Conservation (phyloP, 2,888 invertebrate genomes). For the Pinctada fucata region DNA sequence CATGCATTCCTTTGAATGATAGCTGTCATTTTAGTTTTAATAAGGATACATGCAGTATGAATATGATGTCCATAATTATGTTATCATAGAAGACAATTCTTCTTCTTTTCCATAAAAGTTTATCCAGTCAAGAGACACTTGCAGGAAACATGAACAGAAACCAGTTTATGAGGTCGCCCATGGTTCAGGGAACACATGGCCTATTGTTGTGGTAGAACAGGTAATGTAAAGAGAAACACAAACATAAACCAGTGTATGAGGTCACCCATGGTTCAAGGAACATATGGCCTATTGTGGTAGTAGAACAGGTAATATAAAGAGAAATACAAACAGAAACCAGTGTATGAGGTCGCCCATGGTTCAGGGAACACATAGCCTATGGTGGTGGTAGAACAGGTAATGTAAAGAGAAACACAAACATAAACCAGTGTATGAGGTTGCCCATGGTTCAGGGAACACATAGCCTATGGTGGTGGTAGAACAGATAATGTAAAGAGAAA, state of each 20-base stretch:
- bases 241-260: conserved; percentile 44
- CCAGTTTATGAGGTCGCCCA: conserved; percentile 67
- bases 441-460: conserved; percentile 56
- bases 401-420: conserved; percentile 50
- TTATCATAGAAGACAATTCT: too few relatives aligned
- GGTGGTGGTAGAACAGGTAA: conserved; percentile 68
- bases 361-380: conserved; percentile 68
- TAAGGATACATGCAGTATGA: too few relatives aligned
- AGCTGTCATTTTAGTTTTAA: too few relatives aligned
- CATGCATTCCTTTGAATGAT: too few relatives aligned
- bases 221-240: conserved; percentile 40
- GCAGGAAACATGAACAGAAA: conserved; percentile 62
- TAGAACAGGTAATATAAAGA: conserved; percentile 70
- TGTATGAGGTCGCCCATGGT: conserved; percentile 60
- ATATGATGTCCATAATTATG: too few relatives aligned
- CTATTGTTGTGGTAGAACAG: conserved; percentile 69
- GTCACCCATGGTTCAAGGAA: conserved; percentile 57
- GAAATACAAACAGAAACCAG: conserved; percentile 64
- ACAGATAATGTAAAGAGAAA: conserved; percentile 54
- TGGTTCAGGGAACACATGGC: conserved; percentile 64
- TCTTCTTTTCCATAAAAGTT: conserved; percentile 44
- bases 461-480: conserved; percentile 71
- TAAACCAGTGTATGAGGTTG: conserved; percentile 67
- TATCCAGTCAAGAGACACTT: conserved; percentile 60
- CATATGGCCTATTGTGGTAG: conserved; percentile 68